Percentiles rank a stretch among this genome's conserved stretches.
Conservation (phyloP, 2,113 vertebrate species). For the Myrmecophaga tridactyla region DNA sequence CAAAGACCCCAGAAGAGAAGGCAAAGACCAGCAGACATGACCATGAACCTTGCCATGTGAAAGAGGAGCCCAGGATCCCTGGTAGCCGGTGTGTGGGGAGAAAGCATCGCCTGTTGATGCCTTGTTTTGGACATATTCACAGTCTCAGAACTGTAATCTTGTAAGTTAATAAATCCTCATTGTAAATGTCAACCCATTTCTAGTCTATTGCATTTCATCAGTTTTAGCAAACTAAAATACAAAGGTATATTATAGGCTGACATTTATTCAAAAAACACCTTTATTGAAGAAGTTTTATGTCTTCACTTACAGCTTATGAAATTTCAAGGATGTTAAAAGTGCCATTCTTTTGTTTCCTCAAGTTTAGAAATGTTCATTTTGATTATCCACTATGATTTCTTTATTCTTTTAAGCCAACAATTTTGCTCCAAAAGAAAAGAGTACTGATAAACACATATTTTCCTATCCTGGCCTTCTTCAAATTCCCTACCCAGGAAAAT, state of each 20-base stretch:
- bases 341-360: constrained; percentile 14
- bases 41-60: too few species aligned
- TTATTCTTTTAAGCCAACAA: constrained; percentile 19
- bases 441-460: background rate
- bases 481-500: background rate
- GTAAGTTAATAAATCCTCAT: too few species aligned
- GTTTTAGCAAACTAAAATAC: too few species aligned
- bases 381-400: background rate
- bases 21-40: too few species aligned
- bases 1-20: too few species aligned
- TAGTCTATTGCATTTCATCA: too few species aligned
- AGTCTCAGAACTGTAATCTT: too few species aligned
- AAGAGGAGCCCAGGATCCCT: too few species aligned
- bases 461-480: background rate
- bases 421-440: constrained; percentile 11
- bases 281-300: background rate
- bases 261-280: background rate
- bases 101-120: too few species aligned
- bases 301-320: background rate
- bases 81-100: too few species aligned
- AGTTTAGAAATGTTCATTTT: constrained; percentile 2
- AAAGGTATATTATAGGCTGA: background rate
- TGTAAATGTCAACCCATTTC: too few species aligned
- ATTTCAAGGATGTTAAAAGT: background rate
- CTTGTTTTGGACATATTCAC: too few species aligned